Evolutionary conservation across 1,140 invertebrate genomes (phyloP), one percentile per base, ranked within the genome.

Genomic region (Hylaeus volcanicus): DNA sequence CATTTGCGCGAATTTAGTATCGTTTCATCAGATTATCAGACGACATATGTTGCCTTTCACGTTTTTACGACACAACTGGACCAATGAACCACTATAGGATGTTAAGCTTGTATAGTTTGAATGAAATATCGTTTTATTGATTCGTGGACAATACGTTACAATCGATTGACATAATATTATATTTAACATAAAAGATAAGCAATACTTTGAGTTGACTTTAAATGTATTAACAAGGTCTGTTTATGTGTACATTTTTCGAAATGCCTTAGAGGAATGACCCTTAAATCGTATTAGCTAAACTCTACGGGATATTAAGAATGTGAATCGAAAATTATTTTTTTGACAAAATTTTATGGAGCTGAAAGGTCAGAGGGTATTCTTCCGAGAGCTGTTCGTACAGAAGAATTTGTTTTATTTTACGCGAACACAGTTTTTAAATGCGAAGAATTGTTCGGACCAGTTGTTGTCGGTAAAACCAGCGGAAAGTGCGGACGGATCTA

Each of bases 1-100:
- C 89, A 80, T 88, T 86, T 86, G 14, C 86, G 84, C 91, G 88
- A 92, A 87, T 83, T 72, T 87, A 89, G 85, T 87, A 86, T 88
- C 81, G 84, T 89, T 88, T 88, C 83, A 90, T 87, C 77, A 76
- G 63, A 83, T 83, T 85, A 82, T 84, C 75, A 84, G 45, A 85
- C 58, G 70, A 88, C 73, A 77, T 77, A 58, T 53, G 64, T 88
- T 88, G 78, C 83, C 71, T 88, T 86, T 80, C 87, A 86, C 77
- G 5, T 88, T 88, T 88, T 37, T 76, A 74, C 70, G 77, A 85
- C 82, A 87, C 85, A 82, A 87, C 82, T 87, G 85, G 85, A 87
- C 79, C 79, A 85, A 82, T 64, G 26, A 79, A 65, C 14, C 79
- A 68, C 53, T 39, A 66, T 77, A 48, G 61, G 14, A 70, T 68